Conservation (phyloP, 1,140 invertebrate species). For the Drosophila santomea region DNA sequence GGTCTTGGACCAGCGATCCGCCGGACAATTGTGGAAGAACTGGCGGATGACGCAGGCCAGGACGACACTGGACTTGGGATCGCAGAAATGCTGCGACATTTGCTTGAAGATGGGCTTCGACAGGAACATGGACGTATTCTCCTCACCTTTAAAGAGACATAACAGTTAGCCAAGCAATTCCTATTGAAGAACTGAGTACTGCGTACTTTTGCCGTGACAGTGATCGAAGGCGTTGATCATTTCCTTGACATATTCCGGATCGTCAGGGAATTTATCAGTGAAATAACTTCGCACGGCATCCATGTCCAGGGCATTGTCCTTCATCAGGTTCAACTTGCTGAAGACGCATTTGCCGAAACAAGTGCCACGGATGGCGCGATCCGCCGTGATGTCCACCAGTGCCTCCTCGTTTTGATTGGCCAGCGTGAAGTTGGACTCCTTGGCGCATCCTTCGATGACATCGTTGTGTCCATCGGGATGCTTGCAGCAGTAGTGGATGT, state of each 20-base stretch:
- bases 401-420: constrained; percentile 51
- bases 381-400: constrained; percentile 63
- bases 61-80: constrained; percentile 60
- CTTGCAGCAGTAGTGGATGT: constrained; percentile 72
- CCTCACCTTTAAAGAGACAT: constrained; percentile 32
- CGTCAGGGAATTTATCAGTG: constrained; percentile 17
- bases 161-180: too few species aligned
- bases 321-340: constrained; percentile 51
- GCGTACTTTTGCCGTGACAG: constrained; percentile 65
- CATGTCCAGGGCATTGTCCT: constrained; percentile 56
- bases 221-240: constrained; percentile 74
- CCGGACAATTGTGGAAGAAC: constrained; percentile 74
- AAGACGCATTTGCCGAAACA: constrained; percentile 73
- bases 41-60: constrained; percentile 68
- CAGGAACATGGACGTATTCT: constrained; percentile 54
- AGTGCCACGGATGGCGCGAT: constrained; percentile 51
- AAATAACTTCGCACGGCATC: constrained; percentile 43
- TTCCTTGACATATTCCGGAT: constrained; percentile 68
- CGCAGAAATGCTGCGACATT: constrained; percentile 45
- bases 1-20: constrained; percentile 58
- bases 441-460: constrained; percentile 60
- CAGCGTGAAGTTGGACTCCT: constrained; percentile 52
- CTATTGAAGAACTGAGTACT: neutral
- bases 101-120: constrained; percentile 50
- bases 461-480: constrained; percentile 74